Percentiles rank a stretch among this genome's conserved stretches.
These are phyloP conservation scores for Nyctibius grandis DNA, from an alignment of 2,797 vertebrate genomes.

Conservation along the genomic window DNA sequence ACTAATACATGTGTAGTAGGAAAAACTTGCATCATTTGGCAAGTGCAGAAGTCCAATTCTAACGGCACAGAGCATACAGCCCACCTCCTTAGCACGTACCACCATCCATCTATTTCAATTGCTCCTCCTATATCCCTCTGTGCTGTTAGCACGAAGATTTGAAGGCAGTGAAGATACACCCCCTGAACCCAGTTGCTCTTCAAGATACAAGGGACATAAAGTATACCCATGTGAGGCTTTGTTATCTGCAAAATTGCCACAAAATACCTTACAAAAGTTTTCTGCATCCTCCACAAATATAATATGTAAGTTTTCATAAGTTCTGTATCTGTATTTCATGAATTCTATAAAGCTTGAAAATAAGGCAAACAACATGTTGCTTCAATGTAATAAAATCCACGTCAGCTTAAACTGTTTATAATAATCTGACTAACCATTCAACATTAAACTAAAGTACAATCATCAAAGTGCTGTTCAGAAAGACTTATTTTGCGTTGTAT, in stretches of 20 bases:
- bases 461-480: background rate
- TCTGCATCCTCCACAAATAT: background rate
- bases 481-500: background rate
- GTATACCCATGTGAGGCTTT: background rate
- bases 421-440: background rate
- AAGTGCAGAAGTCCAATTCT: background rate
- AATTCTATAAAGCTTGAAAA: background rate
- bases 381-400: background rate
- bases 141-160: background rate
- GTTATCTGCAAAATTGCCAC: background rate
- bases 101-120: background rate
- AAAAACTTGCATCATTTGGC: background rate
- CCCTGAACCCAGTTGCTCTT: background rate
- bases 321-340: background rate
- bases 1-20: background rate
- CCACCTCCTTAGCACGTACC: background rate
- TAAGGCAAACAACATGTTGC: background rate
- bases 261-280: background rate
- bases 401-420: background rate
- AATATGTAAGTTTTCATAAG: background rate
- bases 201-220: background rate
- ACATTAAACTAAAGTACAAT: background rate
- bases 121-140: background rate
- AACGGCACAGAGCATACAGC: rapidly evolving
- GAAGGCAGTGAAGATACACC: background rate